phyloP scores from a whole-genome alignment of 2,113 vertebrate species.

The Otocyon megalotis region DNA sequence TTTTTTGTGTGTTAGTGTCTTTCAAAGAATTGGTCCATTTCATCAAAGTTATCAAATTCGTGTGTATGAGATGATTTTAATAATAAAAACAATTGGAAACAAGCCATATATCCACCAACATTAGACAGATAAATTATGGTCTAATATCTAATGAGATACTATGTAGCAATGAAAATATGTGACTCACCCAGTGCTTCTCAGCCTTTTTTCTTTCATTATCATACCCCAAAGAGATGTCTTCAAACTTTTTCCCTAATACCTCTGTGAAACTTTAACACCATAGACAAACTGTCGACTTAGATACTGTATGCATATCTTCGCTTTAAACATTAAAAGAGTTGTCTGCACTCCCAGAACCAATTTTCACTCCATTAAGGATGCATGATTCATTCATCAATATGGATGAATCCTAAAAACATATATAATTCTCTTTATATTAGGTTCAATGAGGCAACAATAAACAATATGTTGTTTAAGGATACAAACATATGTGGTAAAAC shows the following conservation, averaged over 20 bases:
- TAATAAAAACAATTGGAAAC: slow-evolving; percentile 19
- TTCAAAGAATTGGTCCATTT: neutral
- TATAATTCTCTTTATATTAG: neutral
- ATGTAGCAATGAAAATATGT: neutral
- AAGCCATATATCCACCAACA: neutral
- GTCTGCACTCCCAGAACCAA: neutral
- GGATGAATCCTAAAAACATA: neutral
- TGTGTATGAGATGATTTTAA: neutral
- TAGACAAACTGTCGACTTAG: neutral
- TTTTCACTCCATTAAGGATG: neutral
- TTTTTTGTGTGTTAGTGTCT: neutral
- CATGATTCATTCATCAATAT: neutral
- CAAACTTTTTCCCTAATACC: neutral
- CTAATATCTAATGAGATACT: neutral
- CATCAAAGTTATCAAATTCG: neutral
- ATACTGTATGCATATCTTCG: neutral
- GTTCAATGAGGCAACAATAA: neutral
- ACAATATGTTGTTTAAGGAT: neutral
- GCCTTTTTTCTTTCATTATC: neutral
- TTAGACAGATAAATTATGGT: neutral
- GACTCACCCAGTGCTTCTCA: neutral
- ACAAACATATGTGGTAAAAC: neutral
- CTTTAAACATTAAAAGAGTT: neutral
- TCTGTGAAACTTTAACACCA: slow-evolving; percentile 9
- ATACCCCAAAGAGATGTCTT: neutral